These are phyloP conservation scores for Episyrphus balteatus DNA, from an alignment of 1,140 invertebrate species.

Conservation along the genomic window DNA sequence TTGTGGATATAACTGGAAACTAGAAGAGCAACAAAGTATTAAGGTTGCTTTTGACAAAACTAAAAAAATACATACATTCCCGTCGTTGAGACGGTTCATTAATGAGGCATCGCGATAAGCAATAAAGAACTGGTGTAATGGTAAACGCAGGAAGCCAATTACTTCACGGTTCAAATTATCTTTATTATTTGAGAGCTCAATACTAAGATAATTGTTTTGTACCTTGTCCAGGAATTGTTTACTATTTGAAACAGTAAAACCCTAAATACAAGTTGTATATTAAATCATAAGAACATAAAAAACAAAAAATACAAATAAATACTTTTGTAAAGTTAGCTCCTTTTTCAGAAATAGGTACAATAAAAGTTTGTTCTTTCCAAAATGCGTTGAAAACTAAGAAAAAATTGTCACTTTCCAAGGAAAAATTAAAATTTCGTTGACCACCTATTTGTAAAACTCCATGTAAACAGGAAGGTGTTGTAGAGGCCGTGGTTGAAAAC, in stretches of 20 bases:
- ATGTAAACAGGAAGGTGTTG: too few relatives aligned
- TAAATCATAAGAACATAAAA: too few relatives aligned
- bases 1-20: slow-evolving; percentile 48
- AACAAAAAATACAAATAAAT: too few relatives aligned
- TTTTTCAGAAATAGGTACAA: too few relatives aligned
- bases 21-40: slow-evolving; percentile 15
- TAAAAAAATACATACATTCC: slow-evolving; percentile 15
- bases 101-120: slow-evolving; percentile 46
- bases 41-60: not conserved
- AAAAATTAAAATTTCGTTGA: too few relatives aligned
- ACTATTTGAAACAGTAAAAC: too few relatives aligned
- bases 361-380: too few relatives aligned
- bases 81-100: slow-evolving; percentile 40
- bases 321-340: not conserved
- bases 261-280: too few relatives aligned
- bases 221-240: slow-evolving; percentile 29
- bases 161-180: slow-evolving; percentile 23
- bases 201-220: slow-evolving; percentile 41
- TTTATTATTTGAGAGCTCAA: slow-evolving; percentile 39
- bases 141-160: slow-evolving; percentile 44
- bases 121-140: slow-evolving; percentile 48
- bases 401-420: too few relatives aligned
- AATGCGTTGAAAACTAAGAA: too few relatives aligned
- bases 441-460: too few relatives aligned
- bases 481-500: too few relatives aligned